A percentile compares a stretch with the other conserved stretches of the same genome.
Evolutionary conservation across 2,113 vertebrate genomes (phyloP).

Genomic region (Microcebus murinus): DNA sequence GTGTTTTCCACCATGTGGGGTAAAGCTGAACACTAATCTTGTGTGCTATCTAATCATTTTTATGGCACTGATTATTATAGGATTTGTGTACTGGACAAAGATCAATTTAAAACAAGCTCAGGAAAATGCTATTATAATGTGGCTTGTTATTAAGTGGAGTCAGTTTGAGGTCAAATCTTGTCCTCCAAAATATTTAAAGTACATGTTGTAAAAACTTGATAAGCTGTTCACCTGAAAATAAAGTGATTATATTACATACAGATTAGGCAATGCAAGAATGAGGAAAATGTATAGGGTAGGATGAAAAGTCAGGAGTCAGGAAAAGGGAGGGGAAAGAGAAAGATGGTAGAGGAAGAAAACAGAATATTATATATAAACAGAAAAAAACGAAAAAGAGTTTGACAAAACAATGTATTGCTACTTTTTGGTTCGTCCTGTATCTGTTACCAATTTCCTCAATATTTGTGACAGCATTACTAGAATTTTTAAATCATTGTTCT

Average conservation of each 20-base stretch:
- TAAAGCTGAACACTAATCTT: background rate
- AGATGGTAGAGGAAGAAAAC: background rate
- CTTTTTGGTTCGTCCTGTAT: background rate
- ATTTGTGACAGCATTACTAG: background rate
- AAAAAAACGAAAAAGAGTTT: background rate
- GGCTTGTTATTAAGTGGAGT: background rate
- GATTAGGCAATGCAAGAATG: background rate
- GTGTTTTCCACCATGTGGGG: background rate
- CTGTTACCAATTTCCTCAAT: background rate
- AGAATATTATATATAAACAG: background rate
- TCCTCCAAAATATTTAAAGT: background rate
- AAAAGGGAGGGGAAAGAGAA: background rate
- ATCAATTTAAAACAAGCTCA: background rate
- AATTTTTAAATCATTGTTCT: background rate
- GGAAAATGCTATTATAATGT: background rate
- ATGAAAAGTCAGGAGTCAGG: background rate
- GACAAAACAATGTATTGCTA: background rate
- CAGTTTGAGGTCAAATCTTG: background rate
- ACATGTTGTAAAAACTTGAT: background rate
- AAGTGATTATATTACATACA: background rate
- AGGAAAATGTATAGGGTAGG: background rate
- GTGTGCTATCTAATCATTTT: background rate
- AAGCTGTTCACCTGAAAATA: background rate
- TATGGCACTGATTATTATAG: slow-evolving; percentile 35
- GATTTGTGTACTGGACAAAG: slow-evolving; percentile 49